phyloP scores from a whole-genome alignment of 2,888 invertebrate species.

The Nephrotoma appendiculata region DNA sequence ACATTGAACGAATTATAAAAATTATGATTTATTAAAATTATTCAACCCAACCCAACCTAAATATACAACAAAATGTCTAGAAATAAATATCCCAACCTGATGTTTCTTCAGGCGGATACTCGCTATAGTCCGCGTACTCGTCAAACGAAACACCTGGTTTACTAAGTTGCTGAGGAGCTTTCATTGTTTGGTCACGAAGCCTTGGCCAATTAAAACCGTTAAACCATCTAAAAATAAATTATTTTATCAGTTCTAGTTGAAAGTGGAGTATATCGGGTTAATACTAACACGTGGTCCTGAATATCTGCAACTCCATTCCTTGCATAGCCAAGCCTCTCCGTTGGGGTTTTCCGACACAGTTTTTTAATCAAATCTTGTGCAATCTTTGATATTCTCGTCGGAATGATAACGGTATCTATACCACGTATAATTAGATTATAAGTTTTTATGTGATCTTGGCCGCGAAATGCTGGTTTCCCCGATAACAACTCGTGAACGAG shows the following conservation, averaged over 20 bases:
- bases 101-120: slow-evolving; percentile 71
- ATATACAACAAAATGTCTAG: slow-evolving; percentile 28
- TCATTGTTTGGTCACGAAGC: slow-evolving; percentile 47
- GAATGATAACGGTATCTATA: slow-evolving; percentile 75
- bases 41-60: no score
- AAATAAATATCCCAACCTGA: slow-evolving; percentile 87
- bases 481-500: slow-evolving; percentile 64
- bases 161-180: slow-evolving; percentile 62
- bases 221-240: slow-evolving; percentile 56
- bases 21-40: no score
- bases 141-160: slow-evolving; percentile 41
- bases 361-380: slow-evolving; percentile 74
- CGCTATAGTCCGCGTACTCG: slow-evolving; percentile 65
- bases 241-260: not conserved
- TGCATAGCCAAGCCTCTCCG: slow-evolving; percentile 80
- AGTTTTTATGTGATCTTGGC: slow-evolving; percentile 84
- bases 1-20: no score
- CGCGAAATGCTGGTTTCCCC: slow-evolving; percentile 82
- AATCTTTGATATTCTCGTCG: slow-evolving; percentile 59
- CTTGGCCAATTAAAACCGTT: slow-evolving; percentile 81
- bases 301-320: slow-evolving; percentile 76
- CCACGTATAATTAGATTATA: slow-evolving; percentile 87
- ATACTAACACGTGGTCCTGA: slow-evolving; percentile 56
- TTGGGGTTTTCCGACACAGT: slow-evolving; percentile 70
- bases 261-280: no score